Conservation (phyloP, 1,140 invertebrate species). For the Ctenoplectra terminalis region DNA sequence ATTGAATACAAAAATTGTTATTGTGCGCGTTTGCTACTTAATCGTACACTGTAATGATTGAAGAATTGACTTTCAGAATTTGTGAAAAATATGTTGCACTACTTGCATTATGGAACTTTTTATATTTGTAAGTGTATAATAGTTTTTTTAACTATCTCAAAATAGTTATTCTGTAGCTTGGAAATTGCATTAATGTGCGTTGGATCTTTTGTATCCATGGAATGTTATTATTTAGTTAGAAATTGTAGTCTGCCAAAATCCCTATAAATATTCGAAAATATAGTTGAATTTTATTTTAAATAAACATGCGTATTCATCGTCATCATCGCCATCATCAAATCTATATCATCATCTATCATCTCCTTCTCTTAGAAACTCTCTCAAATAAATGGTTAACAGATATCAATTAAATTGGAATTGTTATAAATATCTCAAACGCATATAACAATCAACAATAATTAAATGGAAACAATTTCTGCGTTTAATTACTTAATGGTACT, state of each 20-base stretch:
- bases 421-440: conserved; percentile 62
- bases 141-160: conserved; percentile 10
- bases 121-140: background rate
- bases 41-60: background rate
- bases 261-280: conserved; percentile 25
- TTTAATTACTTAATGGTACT: conserved; percentile 45
- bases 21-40: background rate
- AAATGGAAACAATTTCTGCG: conserved; percentile 63
- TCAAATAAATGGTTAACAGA: conserved; percentile 36
- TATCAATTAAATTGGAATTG: conserved; percentile 53
- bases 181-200: conserved; percentile 9
- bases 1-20: conserved; percentile 10
- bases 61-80: conserved; percentile 33
- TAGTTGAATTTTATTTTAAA: conserved; percentile 7
- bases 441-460: conserved; percentile 71
- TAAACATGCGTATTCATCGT: background rate
- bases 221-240: conserved; percentile 33
- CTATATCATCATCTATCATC: background rate
- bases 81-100: conserved; percentile 12
- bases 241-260: conserved; percentile 19
- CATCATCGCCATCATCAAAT: background rate
- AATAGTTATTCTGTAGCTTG: conserved; percentile 17
- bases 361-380: conserved; percentile 12
- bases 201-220: conserved; percentile 32
- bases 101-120: conserved; percentile 6